These are phyloP conservation scores for Apis mellifera DNA, from an alignment of 1,140 invertebrate species.

Conservation along the genomic window DNA sequence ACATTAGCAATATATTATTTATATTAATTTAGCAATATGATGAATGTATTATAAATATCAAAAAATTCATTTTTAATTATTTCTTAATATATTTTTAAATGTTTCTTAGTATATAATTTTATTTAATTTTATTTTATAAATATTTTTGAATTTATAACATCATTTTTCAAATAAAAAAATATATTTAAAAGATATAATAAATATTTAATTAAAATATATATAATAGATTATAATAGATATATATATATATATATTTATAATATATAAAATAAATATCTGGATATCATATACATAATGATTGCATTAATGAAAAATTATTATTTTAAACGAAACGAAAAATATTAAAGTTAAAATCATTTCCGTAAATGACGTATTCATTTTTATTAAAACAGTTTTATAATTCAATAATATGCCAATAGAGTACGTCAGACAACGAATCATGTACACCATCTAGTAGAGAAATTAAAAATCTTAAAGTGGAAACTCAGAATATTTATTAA, in stretches of 20 bases:
- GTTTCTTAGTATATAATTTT: neutral
- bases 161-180: neutral
- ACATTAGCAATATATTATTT: no score
- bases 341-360: neutral
- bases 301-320: neutral
- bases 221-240: no score
- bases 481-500: slow-evolving; percentile 53
- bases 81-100: neutral
- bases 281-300: neutral
- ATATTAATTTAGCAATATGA: no score
- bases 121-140: neutral
- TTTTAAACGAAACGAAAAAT: neutral
- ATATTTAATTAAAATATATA: no score
- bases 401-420: slow-evolving; percentile 4
- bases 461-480: slow-evolving; percentile 24
- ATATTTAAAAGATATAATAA: neutral
- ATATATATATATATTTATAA: no score
- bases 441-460: slow-evolving; percentile 45
- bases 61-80: neutral
- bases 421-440: neutral
- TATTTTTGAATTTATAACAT: neutral
- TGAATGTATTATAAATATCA: no score
- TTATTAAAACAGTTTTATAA: neutral
- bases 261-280: neutral
- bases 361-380: no score